Base-by-base conservation (phyloP, 2,797 vertebrate species). In the Bufotes viridis region DNA sequence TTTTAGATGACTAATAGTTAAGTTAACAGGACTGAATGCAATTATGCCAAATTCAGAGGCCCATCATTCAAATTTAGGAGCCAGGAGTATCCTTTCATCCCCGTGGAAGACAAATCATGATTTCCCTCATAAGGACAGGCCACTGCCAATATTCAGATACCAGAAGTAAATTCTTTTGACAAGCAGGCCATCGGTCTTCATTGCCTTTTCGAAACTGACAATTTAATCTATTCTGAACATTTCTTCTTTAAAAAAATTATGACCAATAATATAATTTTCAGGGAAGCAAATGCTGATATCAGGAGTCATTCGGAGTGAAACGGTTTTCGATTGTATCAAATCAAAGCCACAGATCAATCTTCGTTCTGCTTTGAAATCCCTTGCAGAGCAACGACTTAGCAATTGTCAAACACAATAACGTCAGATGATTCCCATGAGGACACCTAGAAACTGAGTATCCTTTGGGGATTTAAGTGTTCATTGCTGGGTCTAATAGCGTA, bases 391-490 rank as follows among this genome's bases (percentile, higher is more conserved):
- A 69, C 61, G 51, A 78, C 79, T 78, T 86, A 86, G 84, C 75
- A 86, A 86, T 79, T 82, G 79, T 86, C 88, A 89, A 86, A 82
- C 61, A 61, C 58, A 78, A 86, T 86, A 82, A 86, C 49, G 63
- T 84, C 87, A 88, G 82, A 24, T 2, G 15, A 53, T 57, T 78
- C 72, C 88, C 84, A 78, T 13, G 51, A 4, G 67, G 29, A 75
- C 10, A 74, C 69, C 76, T 74, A 72, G 82, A 51, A 85, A 72
- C 22, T 0, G 42, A 22, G 24, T 22, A 42, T 34, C 76, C 6
- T 20, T 84, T 53, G 14, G 86, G 83, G 79, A 87, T 42, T 80
- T 42, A 49, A 81, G 67, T 75, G 63, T 61, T 87, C 79, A 51
- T 67, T 34, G 69, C 55, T 72, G 67, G 53, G 51, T 81, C 78